A percentile compares a stretch with the other conserved stretches of the same genome.
phyloP scores from a whole-genome alignment of 2,888 invertebrate species.

The Caenorhabditis sp. region DNA sequence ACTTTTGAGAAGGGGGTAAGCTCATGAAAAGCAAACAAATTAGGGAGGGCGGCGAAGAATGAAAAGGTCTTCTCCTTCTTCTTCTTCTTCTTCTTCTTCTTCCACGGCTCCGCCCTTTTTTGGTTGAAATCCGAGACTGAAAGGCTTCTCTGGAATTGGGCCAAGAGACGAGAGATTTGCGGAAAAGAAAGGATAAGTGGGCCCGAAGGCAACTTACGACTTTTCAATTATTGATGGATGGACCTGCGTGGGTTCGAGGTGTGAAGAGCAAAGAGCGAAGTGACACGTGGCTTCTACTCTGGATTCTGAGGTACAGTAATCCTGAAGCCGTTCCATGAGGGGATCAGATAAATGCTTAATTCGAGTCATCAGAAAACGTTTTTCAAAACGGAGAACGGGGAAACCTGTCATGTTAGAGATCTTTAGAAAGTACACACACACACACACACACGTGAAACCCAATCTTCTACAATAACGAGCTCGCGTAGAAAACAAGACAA shows the following conservation, averaged over 20 bases:
- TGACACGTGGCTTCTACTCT: neutral
- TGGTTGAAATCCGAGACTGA: conserved; percentile 15
- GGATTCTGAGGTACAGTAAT: neutral
- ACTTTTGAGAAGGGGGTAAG: too few species aligned
- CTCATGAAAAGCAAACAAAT: neutral
- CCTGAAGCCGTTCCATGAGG: too few species aligned
- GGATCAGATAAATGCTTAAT: too few species aligned
- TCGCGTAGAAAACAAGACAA: neutral
- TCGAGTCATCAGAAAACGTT: too few species aligned
- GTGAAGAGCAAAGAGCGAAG: conserved; percentile 4
- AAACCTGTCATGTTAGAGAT: too few species aligned
- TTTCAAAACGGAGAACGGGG: too few species aligned
- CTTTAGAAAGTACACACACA: too few species aligned
- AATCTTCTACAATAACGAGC: neutral
- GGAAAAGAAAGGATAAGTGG: conserved; percentile 20
- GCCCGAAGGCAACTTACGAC: neutral
- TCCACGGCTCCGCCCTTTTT: neutral
- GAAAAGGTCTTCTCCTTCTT: neutral
- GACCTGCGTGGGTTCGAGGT: conserved; percentile 39
- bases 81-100: neutral
- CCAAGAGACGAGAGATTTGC: neutral
- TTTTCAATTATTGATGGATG: conserved; percentile 32
- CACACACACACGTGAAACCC: too few species aligned
- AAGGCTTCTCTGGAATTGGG: conserved; percentile 5
- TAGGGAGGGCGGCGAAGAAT: neutral